phyloP scores from a whole-genome alignment of 2,113 vertebrate genomes.

The Tringa solitaria region DNA sequence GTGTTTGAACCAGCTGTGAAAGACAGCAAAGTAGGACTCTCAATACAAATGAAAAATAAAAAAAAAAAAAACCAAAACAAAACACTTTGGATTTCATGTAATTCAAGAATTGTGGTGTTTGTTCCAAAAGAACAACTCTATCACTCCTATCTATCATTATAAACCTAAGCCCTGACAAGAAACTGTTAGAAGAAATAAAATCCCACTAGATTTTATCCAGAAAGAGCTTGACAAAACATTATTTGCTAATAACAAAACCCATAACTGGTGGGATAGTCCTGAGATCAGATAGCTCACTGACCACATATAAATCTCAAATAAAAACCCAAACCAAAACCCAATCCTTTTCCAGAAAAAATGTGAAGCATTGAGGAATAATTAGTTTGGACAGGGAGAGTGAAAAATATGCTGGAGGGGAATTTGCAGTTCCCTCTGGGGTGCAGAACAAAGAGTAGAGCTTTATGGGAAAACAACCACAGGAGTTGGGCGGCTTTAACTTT shows the following conservation, averaged over 20 bases:
- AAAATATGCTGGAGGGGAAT: not conserved
- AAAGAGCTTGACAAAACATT: not conserved
- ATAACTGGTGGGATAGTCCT: not conserved
- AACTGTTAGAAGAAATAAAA: not conserved
- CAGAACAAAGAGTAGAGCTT: not conserved
- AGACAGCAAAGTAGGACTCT: not conserved
- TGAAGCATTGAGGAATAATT: not conserved
- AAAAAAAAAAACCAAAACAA: not conserved
- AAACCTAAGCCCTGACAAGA: not conserved
- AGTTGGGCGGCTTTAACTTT: not conserved
- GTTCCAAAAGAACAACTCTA: not conserved
- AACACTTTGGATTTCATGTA: not conserved
- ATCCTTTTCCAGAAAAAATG: not conserved
- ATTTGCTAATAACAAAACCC: not conserved
- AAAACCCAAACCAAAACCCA: not conserved
- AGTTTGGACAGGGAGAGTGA: not conserved
- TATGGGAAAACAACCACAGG: not conserved
- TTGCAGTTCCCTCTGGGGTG: not conserved
- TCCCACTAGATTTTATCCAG: not conserved
- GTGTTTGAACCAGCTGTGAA: not conserved
- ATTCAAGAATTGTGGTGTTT: not conserved
- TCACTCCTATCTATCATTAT: not conserved
- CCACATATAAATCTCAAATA: not conserved
- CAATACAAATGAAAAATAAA: not conserved
- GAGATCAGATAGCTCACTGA: not conserved